Conservation (phyloP, 2,888 invertebrate genomes). For the Agonopterix subpropinquella region DNA sequence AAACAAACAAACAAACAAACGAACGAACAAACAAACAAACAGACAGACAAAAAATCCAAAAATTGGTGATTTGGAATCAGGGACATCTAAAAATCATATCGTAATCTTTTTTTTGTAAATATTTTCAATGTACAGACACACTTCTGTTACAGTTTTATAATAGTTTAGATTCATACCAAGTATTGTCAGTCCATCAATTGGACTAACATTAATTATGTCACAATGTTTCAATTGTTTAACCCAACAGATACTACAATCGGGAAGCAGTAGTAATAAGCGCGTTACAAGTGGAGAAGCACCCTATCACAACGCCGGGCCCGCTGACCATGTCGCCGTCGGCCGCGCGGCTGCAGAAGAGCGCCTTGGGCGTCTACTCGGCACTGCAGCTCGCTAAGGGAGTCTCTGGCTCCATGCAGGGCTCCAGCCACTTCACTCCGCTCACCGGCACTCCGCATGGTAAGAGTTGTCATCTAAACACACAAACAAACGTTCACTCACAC, state of each 20-base stretch:
- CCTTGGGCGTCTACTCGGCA: constrained; percentile 64
- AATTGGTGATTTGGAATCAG: no score
- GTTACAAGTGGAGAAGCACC: constrained; percentile 94
- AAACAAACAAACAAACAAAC: no score
- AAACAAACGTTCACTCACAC: no score
- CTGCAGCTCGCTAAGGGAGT: constrained; percentile 67
- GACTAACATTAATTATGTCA: no score
- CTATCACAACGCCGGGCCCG: constrained; percentile 91
- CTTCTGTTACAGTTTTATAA: no score
- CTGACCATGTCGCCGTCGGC: constrained; percentile 82
- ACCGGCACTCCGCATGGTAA: constrained; percentile 73
- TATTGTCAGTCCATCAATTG: no score
- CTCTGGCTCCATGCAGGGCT: constrained; percentile 68
- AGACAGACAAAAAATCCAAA: no score
- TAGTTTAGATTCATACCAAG: no score
- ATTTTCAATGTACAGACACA: no score
- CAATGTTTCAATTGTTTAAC: not conserved
- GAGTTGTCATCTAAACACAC: constrained; percentile 1
- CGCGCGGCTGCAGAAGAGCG: constrained; percentile 72
- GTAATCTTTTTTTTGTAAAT: no score
- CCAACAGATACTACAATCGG: constrained; percentile 89
- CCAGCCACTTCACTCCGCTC: constrained; percentile 79
- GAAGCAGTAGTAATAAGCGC: constrained; percentile 95
- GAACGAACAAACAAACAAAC: no score
- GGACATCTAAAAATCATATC: no score